Percentiles rank a stretch among this genome's conserved stretches.
Conservation (phyloP, 1,140 invertebrate genomes). For the Dreissena rostriformis region DNA sequence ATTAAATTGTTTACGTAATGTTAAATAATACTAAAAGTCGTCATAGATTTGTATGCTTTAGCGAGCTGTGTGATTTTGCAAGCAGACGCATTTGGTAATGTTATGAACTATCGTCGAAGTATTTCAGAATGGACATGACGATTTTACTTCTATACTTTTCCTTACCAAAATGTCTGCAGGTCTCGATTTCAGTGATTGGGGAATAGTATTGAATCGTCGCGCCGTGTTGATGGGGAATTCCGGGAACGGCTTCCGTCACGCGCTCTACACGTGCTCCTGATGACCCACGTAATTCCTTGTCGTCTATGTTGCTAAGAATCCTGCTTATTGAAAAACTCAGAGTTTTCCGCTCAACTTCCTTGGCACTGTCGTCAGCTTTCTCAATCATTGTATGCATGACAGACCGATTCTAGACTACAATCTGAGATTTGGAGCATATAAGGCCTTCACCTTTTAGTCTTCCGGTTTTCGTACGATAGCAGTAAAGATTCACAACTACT, state of each 20-base stretch:
- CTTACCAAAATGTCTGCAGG: conserved; percentile 31
- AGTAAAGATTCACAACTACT: not conserved
- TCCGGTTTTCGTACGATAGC: too few relatives aligned
- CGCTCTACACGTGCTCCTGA: too few relatives aligned
- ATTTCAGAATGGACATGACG: not conserved
- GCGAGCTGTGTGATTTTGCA: not conserved
- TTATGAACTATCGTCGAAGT: not conserved
- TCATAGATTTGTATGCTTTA: too few relatives aligned
- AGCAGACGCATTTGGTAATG: not conserved
- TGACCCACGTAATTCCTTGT: conserved; percentile 21
- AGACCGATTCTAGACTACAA: too few relatives aligned
- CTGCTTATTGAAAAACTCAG: conserved; percentile 51
- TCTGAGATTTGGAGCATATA: too few relatives aligned
- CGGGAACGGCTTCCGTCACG: not conserved
- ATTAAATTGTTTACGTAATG: not conserved
- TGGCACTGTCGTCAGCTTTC: too few relatives aligned
- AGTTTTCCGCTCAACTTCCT: not conserved
- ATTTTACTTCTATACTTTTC: not conserved
- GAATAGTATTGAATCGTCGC: conserved; percentile 32
- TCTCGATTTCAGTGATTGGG: not conserved
- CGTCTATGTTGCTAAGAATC: conserved; percentile 33
- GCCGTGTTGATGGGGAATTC: not conserved
- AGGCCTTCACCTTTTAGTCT: too few relatives aligned
- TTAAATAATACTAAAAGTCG: too few relatives aligned
- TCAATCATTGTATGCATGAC: too few relatives aligned